A percentile compares a stretch with the other conserved stretches of the same genome.
Conservation (phyloP, 2,113 vertebrate genomes). For the Onychostoma macrolepis region DNA sequence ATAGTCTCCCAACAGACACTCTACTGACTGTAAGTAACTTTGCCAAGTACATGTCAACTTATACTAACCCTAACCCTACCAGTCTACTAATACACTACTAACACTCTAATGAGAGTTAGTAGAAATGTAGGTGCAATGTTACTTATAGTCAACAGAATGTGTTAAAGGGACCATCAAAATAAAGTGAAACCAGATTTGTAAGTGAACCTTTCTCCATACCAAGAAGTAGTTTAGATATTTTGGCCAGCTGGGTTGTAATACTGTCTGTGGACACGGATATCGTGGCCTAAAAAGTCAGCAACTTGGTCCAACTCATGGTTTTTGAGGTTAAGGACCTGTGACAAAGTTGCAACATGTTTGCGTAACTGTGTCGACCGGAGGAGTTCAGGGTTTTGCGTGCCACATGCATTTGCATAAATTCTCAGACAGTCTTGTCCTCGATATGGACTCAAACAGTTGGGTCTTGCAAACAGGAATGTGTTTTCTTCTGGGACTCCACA, state of each 20-base stretch:
- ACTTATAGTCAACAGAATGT: too few relatives aligned
- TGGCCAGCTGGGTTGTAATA: conserved; percentile 58
- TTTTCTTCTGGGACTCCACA: conserved; percentile 14
- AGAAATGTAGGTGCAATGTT: too few relatives aligned
- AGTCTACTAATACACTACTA: too few relatives aligned
- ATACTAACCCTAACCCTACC: too few relatives aligned
- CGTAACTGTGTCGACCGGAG: conserved; percentile 31
- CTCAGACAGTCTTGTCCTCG: conserved; percentile 44
- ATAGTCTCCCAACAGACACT: too few relatives aligned
- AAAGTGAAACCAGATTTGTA: conserved; percentile 43
- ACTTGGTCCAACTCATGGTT: conserved; percentile 51
- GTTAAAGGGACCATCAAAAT: too few relatives aligned
- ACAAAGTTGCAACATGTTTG: conserved; percentile 35
- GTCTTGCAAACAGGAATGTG: background rate
- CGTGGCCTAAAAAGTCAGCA: conserved; percentile 54
- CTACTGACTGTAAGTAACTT: too few relatives aligned
- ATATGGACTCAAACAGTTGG: conserved; percentile 10
- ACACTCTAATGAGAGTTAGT: too few relatives aligned
- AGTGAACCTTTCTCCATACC: conserved; percentile 56
- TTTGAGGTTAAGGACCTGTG: conserved; percentile 8
- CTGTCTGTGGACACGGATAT: conserved; percentile 56
- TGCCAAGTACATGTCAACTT: too few relatives aligned
- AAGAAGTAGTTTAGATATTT: conserved; percentile 57
- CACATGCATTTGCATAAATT: conserved; percentile 34
- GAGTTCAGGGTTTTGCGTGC: conserved; percentile 16